Base-by-base conservation (phyloP, 2,797 vertebrate genomes). In the Falco peregrinus region DNA sequence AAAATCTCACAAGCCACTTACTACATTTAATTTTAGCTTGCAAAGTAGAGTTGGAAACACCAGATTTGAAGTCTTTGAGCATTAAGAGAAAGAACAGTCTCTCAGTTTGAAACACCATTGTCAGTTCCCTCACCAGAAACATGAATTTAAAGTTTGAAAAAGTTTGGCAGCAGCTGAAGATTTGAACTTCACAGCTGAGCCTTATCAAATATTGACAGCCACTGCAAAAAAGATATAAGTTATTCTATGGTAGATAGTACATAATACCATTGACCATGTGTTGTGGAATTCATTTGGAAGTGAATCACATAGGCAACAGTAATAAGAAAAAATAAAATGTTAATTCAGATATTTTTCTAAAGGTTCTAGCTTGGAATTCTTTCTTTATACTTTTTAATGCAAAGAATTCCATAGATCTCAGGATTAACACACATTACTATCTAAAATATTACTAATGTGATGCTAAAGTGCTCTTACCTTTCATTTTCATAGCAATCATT, bases 391-490 rank as follows among this genome's bases (percentile, higher is more conserved):
- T 80, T 83, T 91, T 93, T 86, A 92, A 89, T 92, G 26, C 16
- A 93, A 89, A 95, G 43, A 74, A 69, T 76, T 89, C 89, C 47
- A 63, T 73, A 95, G 50, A 37, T 94, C 24, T 93, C 39, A 60
- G 57, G 65, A 95, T 91, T 91, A 93, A 89, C 37, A 76, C 43
- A 64, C 21, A 74, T 96, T 88, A 33, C 73, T 51, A 93, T 87
- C 14, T 56, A 95, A 87, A 56, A 11, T 45, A 80, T 71, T 92
- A 51, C 29, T 96, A 85, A 81, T 63, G 87, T 33, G 74, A 94
- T 92, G 69, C 13, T 94, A 92, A 87, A 84, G 33, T 89, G 54
- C 57, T 92, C 35, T 95, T 96, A 95, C 77, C 54, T 96, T 95
- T 68, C 45, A 80, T 95, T 97, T 97, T 79, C 83, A 95, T 89